A percentile compares a stretch with the other conserved stretches of the same genome.
These are phyloP conservation scores for Apomyelois bistriatella DNA, from an alignment of 2,888 invertebrate species.

Conservation along the genomic window DNA sequence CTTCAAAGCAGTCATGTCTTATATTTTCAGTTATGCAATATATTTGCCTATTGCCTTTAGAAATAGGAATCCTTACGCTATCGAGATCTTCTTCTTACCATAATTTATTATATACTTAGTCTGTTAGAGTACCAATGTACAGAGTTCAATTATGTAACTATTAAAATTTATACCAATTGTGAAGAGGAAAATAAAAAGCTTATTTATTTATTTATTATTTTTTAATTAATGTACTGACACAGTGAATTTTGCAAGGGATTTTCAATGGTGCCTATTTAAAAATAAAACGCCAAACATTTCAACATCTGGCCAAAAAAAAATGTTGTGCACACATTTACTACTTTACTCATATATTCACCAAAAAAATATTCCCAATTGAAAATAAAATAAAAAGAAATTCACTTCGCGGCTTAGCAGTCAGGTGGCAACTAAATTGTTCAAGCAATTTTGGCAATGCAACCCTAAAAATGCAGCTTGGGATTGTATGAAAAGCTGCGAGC, in stretches of 20 bases:
- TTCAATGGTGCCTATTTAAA: too few relatives aligned
- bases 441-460: slow-evolving; percentile 8
- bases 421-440: slow-evolving; percentile 8
- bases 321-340: not conserved
- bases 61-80: not conserved
- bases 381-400: not conserved
- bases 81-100: not conserved
- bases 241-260: too few relatives aligned
- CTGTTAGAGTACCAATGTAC: too few relatives aligned
- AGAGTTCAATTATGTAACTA: too few relatives aligned
- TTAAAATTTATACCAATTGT: too few relatives aligned
- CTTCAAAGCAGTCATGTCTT: slow-evolving; percentile 5
- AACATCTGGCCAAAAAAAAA: too few relatives aligned
- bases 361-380: not conserved
- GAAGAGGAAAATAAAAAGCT: too few relatives aligned
- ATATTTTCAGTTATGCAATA: slow-evolving; percentile 8
- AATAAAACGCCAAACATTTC: too few relatives aligned
- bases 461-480: slow-evolving; percentile 9
- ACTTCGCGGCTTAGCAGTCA: not conserved
- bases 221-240: too few relatives aligned
- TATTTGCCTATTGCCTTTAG: not conserved
- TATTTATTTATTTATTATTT: too few relatives aligned
- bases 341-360: not conserved
- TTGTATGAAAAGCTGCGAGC: slow-evolving; percentile 7
- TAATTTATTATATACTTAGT: too few relatives aligned